Evolutionary conservation across 1,140 invertebrate species (phyloP), one percentile per base, ranked within the genome.

Genomic region (Drosophila equinoxialis): DNA sequence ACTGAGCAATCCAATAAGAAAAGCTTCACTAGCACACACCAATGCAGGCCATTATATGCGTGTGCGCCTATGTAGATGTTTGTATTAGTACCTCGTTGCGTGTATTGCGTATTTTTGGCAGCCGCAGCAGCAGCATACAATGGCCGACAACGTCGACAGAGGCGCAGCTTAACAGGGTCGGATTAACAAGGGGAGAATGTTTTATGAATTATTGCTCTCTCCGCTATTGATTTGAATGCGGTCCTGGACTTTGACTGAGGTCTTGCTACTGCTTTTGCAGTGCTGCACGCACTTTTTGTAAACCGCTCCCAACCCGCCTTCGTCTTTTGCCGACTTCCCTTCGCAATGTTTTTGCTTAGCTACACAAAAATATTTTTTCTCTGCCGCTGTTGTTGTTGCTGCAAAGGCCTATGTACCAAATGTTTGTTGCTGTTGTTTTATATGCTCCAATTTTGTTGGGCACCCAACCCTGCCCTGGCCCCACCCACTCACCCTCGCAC

Each of bases 61-160:
- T 62, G 72, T 60, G 71, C 11, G 14, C 30, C 30, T 30, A 30
- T 30, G 30, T 60, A 20, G 57, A 14, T 60, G 26, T 58, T 63
- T 26, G 23, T 55, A 62, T 60, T 48, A 33, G 37, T 58, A 35
- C 14, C 42, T 45, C 41, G 74, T 68, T 77, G 74, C 65, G 76
- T 91, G 75, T 80, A 77, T 78, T 90, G 90, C 87, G 79, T 90
- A 87, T 90, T 84, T 75, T 76, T 83, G 76, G 80, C 77, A 90
- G 70, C 54, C 4, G 54, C 66, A 74, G 42, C 64, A 63, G 37
- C 30, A 71, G 72, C 72, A 74, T 74, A 65, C 72, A 72, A 74
- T 74, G 71, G 79, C 75, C 72, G 81, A 75, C 65, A 76, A 73
- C 78, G 72, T 65, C 13, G 54, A 39, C 71, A 20, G 62, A 23